A percentile compares a stretch with the other conserved stretches of the same genome.
phyloP scores from a whole-genome alignment of 2,888 invertebrate species.

The Xanthia icteritia region DNA sequence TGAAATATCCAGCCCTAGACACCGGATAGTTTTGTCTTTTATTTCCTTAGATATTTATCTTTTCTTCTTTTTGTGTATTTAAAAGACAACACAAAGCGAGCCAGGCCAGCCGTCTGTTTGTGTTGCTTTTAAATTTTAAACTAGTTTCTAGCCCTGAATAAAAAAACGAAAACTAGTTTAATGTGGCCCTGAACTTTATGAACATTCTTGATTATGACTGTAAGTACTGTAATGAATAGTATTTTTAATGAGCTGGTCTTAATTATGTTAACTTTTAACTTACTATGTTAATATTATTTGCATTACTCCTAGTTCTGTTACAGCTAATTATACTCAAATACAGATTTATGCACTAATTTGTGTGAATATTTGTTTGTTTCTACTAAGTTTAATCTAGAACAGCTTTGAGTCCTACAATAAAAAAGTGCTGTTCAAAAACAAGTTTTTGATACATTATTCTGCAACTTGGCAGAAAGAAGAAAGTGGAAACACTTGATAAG shows the following conservation, averaged over 20 bases:
- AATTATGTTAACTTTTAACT: background rate
- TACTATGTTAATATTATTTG: background rate
- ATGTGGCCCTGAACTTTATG: constrained; percentile 1
- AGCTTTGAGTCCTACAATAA: background rate
- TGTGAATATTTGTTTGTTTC: background rate
- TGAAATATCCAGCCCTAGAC: background rate
- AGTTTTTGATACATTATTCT: background rate
- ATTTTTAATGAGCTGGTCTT: background rate
- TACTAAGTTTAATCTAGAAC: background rate
- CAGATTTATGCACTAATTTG: background rate
- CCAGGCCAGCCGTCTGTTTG: background rate
- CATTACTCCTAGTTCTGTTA: background rate
- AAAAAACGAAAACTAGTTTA: constrained; percentile 9
- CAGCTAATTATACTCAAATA: background rate
- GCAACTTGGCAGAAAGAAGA: background rate
- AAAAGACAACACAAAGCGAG: background rate
- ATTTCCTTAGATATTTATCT: background rate
- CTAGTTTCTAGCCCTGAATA: background rate
- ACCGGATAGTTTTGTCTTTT: background rate
- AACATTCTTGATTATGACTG: constrained; percentile 10
- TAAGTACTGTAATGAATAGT: background rate
- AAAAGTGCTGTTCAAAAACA: background rate
- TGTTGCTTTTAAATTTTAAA: background rate
- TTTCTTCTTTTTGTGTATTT: background rate
- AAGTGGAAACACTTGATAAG: constrained; percentile 4